These are phyloP conservation scores for Eonycteris spelaea DNA, from an alignment of 2,113 vertebrate genomes.

Conservation along the genomic window DNA sequence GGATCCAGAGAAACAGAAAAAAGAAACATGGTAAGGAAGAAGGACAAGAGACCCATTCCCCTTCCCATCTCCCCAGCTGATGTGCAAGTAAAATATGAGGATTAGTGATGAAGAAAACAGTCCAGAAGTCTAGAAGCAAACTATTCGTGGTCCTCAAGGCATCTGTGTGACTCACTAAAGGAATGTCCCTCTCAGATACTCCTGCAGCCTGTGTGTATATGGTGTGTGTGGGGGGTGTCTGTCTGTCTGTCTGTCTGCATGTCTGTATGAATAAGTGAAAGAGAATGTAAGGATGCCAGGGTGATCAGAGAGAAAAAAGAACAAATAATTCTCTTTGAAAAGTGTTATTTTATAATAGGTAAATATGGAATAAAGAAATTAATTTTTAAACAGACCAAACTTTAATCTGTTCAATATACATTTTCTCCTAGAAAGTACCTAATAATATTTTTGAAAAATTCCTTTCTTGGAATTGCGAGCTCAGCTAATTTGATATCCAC, in stretches of 20 bases:
- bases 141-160: background rate
- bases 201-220: background rate
- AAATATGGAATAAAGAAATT: background rate
- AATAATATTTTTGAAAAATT: constrained; percentile 1
- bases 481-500: background rate
- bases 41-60: background rate
- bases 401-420: background rate
- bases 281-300: background rate
- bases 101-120: background rate
- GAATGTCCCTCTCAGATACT: fast-evolving
- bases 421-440: background rate
- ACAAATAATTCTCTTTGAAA: background rate
- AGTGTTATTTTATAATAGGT: background rate
- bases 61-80: no score
- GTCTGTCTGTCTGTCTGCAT: background rate
- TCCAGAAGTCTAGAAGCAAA: background rate
- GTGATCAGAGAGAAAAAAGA: background rate
- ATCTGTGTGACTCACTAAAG: background rate
- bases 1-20: background rate
- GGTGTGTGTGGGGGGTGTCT: background rate
- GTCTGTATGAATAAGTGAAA: background rate
- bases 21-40: background rate
- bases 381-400: background rate
- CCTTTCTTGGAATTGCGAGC: background rate
- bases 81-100: background rate